phyloP scores from a whole-genome alignment of 2,888 invertebrate species.

The Ommatoiulus sabulosus region DNA sequence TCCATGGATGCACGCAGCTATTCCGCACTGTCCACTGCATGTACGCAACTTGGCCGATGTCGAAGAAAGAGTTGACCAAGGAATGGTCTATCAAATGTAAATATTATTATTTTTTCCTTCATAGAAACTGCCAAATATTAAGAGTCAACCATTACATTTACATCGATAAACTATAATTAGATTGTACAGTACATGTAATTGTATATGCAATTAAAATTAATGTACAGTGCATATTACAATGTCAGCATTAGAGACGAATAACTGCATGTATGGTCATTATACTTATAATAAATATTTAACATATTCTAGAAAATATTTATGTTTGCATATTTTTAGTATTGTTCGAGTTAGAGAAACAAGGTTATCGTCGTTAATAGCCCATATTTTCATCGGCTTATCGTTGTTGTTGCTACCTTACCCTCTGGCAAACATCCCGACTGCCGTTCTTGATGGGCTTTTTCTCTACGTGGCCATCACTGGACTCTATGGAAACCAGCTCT shows the following conservation, averaged over 20 bases:
- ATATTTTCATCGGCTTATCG: conserved; percentile 72
- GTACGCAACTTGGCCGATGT: conserved; percentile 74
- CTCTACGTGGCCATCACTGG: conserved; percentile 73
- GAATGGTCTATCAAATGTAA: conserved; percentile 74
- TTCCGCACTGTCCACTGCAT: conserved; percentile 74
- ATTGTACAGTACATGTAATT: too few relatives aligned
- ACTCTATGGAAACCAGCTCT: conserved; percentile 72
- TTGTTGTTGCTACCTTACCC: conserved; percentile 71
- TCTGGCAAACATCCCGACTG: conserved; percentile 71
- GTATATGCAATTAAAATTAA: too few relatives aligned
- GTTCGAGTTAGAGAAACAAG: conserved; percentile 72
- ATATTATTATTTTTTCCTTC: conserved; percentile 59
- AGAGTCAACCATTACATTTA: neutral
- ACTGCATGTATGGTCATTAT: too few relatives aligned
- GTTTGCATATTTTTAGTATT: conserved; percentile 64
- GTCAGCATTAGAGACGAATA: neutral
- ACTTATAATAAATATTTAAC: too few relatives aligned
- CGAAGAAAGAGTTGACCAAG: conserved; percentile 72
- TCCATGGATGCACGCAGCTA: conserved; percentile 74
- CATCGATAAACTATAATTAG: too few relatives aligned
- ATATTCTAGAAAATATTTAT: too few relatives aligned
- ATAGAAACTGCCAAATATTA: too few relatives aligned
- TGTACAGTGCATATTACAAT: too few relatives aligned
- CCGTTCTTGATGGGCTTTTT: conserved; percentile 73
- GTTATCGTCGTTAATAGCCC: conserved; percentile 71